phyloP scores from a whole-genome alignment of 1,140 invertebrate species.

The Ceratina japonica region DNA sequence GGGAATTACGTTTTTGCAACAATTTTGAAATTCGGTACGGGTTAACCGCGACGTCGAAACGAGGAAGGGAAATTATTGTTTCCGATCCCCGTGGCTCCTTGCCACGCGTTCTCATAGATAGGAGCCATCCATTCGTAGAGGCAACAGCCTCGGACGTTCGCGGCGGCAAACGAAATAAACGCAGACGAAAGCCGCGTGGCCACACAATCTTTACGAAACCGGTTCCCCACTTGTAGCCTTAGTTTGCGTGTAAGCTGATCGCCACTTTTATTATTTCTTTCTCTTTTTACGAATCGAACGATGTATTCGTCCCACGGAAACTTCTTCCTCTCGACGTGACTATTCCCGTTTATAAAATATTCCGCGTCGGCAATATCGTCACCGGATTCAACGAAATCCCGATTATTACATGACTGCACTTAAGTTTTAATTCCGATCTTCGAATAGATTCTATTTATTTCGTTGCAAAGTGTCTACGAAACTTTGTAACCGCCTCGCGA shows the following conservation, averaged over 20 bases:
- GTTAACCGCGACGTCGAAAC: neutral
- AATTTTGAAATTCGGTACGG: neutral
- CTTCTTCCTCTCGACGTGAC: neutral
- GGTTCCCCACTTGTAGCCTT: conserved; percentile 25
- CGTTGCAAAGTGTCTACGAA: too few relatives aligned
- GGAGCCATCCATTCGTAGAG: neutral
- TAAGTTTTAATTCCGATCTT: too few relatives aligned
- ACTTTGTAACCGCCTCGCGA: too few relatives aligned
- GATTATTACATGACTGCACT: too few relatives aligned
- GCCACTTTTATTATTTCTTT: neutral
- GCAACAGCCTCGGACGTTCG: conserved; percentile 3
- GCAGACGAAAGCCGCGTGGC: conserved; percentile 5
- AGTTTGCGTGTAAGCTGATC: conserved; percentile 15
- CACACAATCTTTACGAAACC: conserved; percentile 38
- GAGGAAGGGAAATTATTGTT: neutral
- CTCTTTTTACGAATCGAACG: conserved; percentile 21
- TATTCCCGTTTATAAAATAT: too few relatives aligned
- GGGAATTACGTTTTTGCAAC: neutral
- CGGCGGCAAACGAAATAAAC: conserved; percentile 33
- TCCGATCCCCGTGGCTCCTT: too few relatives aligned
- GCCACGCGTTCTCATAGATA: conserved; percentile 1
- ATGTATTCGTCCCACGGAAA: neutral
- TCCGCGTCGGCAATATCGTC: too few relatives aligned
- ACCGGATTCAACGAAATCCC: too few relatives aligned
- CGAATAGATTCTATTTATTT: too few relatives aligned